Evolutionary conservation across 2,888 invertebrate species (phyloP).

Genomic region (Liopterus haemorrhoidalis): DNA sequence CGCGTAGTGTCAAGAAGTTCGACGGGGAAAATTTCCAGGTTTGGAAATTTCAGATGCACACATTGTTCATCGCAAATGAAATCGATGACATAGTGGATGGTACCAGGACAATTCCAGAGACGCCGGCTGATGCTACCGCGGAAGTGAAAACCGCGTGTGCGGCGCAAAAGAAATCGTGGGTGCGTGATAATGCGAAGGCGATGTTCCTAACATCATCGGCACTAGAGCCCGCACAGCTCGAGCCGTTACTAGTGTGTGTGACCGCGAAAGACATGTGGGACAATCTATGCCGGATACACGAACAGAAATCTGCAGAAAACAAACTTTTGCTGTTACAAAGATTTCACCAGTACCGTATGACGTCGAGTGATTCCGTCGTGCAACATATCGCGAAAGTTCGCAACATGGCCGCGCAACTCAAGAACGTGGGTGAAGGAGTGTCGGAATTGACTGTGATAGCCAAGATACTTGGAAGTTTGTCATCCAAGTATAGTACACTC

Average conservation of each 20-base stretch:
- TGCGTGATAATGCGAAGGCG: conserved; percentile 30
- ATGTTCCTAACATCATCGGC: conserved; percentile 31
- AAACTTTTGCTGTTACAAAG: conserved; percentile 26
- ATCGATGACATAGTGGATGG: conserved; percentile 9
- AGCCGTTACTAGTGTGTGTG: conserved; percentile 26
- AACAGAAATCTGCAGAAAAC: conserved; percentile 32
- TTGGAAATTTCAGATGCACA: conserved; percentile 31
- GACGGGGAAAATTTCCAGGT: conserved; percentile 31
- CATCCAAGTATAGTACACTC: conserved; percentile 28
- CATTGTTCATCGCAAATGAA: conserved; percentile 26
- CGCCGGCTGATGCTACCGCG: not conserved
- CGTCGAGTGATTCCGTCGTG: conserved; percentile 25
- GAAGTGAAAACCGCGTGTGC: not conserved
- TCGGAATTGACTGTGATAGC: conserved; percentile 28
- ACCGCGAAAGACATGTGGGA: conserved; percentile 33
- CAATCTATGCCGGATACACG: conserved; percentile 27
- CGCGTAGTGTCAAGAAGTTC: conserved; percentile 22
- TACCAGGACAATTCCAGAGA: conserved; percentile 4
- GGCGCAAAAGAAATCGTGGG: conserved; percentile 16
- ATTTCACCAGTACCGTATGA: conserved; percentile 28
- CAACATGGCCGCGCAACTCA: conserved; percentile 30
- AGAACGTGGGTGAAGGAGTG: conserved; percentile 29
- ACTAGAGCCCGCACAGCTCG: conserved; percentile 26
- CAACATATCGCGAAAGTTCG: conserved; percentile 28
- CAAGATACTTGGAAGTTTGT: conserved; percentile 32